Evolutionary conservation across 2,113 vertebrate genomes (phyloP), one percentile per base, ranked within the genome.

Genomic region (Steatornis caripensis): DNA sequence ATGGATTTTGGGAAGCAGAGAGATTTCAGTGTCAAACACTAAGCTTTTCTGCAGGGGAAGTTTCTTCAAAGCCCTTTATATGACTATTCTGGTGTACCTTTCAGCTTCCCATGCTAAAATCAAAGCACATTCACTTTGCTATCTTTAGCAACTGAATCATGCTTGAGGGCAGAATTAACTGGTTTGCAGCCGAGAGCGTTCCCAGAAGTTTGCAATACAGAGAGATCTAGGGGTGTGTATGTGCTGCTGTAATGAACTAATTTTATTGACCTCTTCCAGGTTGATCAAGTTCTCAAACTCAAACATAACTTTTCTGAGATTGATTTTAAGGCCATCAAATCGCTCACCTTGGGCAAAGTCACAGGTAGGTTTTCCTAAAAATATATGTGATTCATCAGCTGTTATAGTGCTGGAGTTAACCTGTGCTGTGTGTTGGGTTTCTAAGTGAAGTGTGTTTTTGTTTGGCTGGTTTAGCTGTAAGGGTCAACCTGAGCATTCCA

Each of bases 291-390:
- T 93, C 97, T 98, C 89, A 98, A 98, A 97, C 97, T 98, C 95
- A 99, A 98, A 92, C 99, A 99, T 95, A 99, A 98, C 75, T 98
- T 99, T 96, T 99, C 99, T 30, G 99, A 99, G 81, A 98, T 95
- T 20, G 98, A 99, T 90, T 98, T 99, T 96, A 99, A 98, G 96
- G 97, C 98, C 64, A 97, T 99, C 97, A 99, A 98, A 95, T 99
- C 99, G 39, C 98, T 99, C 90, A 99, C 98, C 78, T 97, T 99
- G 97, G 99, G 99, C 95, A 99, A 99, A 98, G 97, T 99, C 97
- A 97, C 98, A 98, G 98, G 99, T 99, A 98, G 97, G 98, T 80
- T 76, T 43, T 49, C 10, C 49, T 68, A 37, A 95, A 91, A 91
- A 45, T 69, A 75, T 69, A 82, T 32, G 39, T 65, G 27, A 74